A percentile compares a stretch with the other conserved stretches of the same genome.
These are phyloP conservation scores for Orussus abietinus DNA, from an alignment of 1,140 invertebrate genomes.

Conservation along the genomic window DNA sequence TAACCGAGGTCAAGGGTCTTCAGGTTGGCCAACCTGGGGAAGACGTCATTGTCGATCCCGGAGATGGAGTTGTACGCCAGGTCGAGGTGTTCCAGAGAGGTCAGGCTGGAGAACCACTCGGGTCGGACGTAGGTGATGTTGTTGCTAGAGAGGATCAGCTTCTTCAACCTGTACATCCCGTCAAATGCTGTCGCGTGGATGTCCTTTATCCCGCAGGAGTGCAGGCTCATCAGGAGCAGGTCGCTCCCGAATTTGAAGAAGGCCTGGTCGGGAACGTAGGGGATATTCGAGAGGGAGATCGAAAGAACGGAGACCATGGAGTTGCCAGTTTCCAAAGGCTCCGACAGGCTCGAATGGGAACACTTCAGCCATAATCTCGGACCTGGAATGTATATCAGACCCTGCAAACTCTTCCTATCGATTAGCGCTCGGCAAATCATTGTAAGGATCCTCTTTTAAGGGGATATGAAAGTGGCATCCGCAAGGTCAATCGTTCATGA, in stretches of 20 bases:
- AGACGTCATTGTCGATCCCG: conserved; percentile 25
- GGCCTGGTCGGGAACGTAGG: conserved; percentile 18
- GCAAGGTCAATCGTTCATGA: no score
- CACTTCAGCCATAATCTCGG: no score
- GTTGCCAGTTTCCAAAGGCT: no score
- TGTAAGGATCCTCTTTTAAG: no score
- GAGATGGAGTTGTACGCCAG: conserved; percentile 37
- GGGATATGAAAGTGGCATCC: no score
- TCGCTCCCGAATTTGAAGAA: conserved; percentile 23
- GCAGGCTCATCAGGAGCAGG: conserved; percentile 29
- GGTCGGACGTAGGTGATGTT: conserved; percentile 24
- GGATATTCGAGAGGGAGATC: conserved; percentile 20
- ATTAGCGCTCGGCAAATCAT: no score
- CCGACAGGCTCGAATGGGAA: no score
- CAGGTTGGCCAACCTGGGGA: conserved; percentile 23
- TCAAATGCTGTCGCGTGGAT: conserved; percentile 29
- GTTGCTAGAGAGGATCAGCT: conserved; percentile 34
- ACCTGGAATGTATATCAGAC: no score
- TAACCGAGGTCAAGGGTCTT: conserved; percentile 32
- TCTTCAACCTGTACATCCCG: conserved; percentile 22
- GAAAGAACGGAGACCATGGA: no score
- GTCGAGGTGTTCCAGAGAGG: conserved; percentile 35
- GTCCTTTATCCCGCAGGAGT: conserved; percentile 29
- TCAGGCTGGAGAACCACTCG: conserved; percentile 30
- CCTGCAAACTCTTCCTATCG: no score